A percentile compares a stretch with the other conserved stretches of the same genome.
Evolutionary conservation across 2,113 vertebrate species (phyloP).

Genomic region (Mobula hypostoma): DNA sequence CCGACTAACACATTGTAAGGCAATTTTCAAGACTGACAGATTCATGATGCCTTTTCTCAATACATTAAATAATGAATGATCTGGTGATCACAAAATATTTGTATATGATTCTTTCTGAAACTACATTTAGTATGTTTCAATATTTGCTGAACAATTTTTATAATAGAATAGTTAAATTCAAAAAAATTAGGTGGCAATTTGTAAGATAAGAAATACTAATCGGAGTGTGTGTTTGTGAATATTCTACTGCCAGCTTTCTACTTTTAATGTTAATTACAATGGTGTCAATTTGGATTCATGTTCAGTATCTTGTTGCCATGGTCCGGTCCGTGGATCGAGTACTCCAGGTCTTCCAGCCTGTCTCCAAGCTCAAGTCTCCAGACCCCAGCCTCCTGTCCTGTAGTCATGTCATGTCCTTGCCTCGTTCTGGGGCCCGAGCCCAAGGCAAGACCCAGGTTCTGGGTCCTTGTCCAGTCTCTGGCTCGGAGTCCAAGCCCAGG

Average conservation of each 20-base stretch:
- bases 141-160: neutral
- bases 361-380: too few species aligned
- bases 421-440: too few species aligned
- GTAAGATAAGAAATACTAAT: neutral
- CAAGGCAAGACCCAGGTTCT: too few species aligned
- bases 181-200: neutral
- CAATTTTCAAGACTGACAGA: neutral
- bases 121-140: neutral
- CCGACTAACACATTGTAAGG: neutral
- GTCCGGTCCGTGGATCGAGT: too few species aligned
- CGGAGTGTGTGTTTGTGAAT: neutral
- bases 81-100: neutral
- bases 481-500: too few species aligned
- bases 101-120: neutral
- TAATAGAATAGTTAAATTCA: neutral
- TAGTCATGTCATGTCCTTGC: too few species aligned
- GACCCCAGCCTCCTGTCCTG: too few species aligned
- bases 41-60: constrained; percentile 29
- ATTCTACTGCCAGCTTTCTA: neutral
- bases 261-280: neutral
- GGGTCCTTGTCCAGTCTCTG: too few species aligned
- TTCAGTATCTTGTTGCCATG: neutral
- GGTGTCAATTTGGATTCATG: neutral
- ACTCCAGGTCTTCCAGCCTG: too few species aligned
- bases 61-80: neutral